Evolutionary conservation across 2,888 invertebrate genomes (phyloP).

Genomic region (Phengaris alcon): DNA sequence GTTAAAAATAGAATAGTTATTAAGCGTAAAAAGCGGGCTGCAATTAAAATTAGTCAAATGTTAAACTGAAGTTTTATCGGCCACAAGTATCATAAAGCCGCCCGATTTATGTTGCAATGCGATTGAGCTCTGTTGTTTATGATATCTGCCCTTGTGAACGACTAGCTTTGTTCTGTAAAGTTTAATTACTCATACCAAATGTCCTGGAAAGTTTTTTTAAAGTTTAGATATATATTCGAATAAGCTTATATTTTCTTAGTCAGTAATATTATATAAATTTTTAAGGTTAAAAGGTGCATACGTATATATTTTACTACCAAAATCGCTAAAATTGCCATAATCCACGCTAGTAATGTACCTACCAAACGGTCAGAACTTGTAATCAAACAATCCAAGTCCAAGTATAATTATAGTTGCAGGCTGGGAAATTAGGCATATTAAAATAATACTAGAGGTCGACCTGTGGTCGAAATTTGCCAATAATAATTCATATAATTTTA

Average conservation of each 20-base stretch:
- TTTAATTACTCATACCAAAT: conserved; percentile 5
- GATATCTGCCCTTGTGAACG: conserved; percentile 24
- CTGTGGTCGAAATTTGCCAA: no score
- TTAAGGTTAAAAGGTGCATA: no score
- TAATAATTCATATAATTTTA: no score
- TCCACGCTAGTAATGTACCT: no score
- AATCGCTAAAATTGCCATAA: no score
- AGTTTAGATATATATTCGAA: not conserved
- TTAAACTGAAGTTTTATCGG: conserved; percentile 63
- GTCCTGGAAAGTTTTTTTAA: not conserved
- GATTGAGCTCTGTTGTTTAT: conserved; percentile 42
- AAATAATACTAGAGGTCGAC: no score
- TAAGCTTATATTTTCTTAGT: not conserved
- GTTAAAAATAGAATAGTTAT: conserved; percentile 59
- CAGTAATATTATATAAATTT: no score
- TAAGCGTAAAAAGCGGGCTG: conserved; percentile 60
- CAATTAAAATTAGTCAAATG: conserved; percentile 71
- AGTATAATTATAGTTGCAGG: no score
- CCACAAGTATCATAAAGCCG: conserved; percentile 59
- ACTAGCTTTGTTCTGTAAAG: conserved; percentile 18
- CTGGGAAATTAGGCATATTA: no score
- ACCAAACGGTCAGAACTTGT: no score
- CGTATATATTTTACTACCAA: no score
- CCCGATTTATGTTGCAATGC: conserved; percentile 58
- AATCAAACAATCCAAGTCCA: no score